Base-by-base conservation (phyloP, 2,113 vertebrate species). In the Callospermophilus lateralis region DNA sequence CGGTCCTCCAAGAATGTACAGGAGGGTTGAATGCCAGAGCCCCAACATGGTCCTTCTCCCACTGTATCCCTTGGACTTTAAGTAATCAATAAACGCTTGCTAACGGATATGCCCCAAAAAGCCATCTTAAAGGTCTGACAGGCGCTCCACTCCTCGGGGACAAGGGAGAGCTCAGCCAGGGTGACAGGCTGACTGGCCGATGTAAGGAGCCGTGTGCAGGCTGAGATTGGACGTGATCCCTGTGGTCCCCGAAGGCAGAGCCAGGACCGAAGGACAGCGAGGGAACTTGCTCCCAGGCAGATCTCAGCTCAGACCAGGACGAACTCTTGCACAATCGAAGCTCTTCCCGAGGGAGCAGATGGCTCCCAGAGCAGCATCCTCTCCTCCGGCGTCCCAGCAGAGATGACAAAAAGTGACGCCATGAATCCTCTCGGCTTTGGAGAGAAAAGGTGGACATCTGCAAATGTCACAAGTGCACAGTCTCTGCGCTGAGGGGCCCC, bases 341-440 rank as follows among this genome's bases (percentile, higher is more conserved):
- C 84, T 39, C 30, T 4, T 73, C 80, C 1, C 0, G 5, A 24
- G 17, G 30, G 17, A 74, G n/a, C 26, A 8, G 55, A 16, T 0
- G 13, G 8, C 26, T 8, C 26, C 13, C 20, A 17, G 17, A 48
- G 16, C 0, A 20, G 42, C 53, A 0, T 16, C 45, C 68, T 22
- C 42, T 55, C 68, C 10, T 8, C 30, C 10, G 2, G 26, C 20
- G 9, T 20, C 55, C 84, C 58, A 45, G 55, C 39, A 16, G 15
- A 45, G 53, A 37, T 51, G 37, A 15, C 53, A 53, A 10, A 51
- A 30, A 67, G 55, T 19, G 42, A 30, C 10, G 7, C 58, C 53
- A 3, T 3, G 11, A 28, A 8, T 34, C 13, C 28, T 32, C 42
- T 88, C 4, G 16, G 26, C 58, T 70, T 58, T 70, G 32, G 4